Evolutionary conservation across 53 echinoderm and acorn worm genomes (phyloP), one percentile per base, ranked within the genome.

Genomic region (Zoroaster sp.): DNA sequence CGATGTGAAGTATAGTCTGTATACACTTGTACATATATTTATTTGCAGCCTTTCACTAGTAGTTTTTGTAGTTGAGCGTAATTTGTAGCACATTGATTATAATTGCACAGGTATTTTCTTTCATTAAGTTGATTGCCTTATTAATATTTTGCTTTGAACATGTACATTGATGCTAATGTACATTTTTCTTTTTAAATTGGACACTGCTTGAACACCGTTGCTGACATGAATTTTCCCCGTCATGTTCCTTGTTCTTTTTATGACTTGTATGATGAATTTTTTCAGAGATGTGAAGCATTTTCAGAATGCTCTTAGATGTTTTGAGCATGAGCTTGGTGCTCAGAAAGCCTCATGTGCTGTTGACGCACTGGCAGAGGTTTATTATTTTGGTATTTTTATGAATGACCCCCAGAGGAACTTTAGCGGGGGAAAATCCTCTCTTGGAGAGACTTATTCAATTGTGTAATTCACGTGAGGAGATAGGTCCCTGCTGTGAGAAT

Each of bases 341-440:
- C 73, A 37, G n/a, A 39, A 10, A 42, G 83, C 69, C 67, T 83
- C 83, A 37, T 83, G 83, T 46, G 69, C 68, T 40, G 69, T 83
- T 34, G 83, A 83, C 35, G 66, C 66, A 40, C 34, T 82, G 33
- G 21, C 68, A 4, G 83, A 66, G 69, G 33, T 67, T 13, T 83
- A 68, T 68, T 83, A 43, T 69, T 67, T 23, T 40, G 68, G 83
- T 43, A 36, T 83, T 66, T 83, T 83, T 83, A 28, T 34, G 37
- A 20, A 73, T 73, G 73, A 73, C 18, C 73, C 73, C 21, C 73
- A 73, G 42, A 21, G 0, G 14, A 49, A 15, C 17, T 13, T 14
- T 14, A 49, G 49, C 18, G 49, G 49, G 14, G 49, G 49, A 49
- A n/a, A 49, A 49, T 49, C 76, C 76, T 13, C 32, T 41, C 0